Base-by-base conservation (phyloP, 2,113 vertebrate species). In the Python bivittatus region DNA sequence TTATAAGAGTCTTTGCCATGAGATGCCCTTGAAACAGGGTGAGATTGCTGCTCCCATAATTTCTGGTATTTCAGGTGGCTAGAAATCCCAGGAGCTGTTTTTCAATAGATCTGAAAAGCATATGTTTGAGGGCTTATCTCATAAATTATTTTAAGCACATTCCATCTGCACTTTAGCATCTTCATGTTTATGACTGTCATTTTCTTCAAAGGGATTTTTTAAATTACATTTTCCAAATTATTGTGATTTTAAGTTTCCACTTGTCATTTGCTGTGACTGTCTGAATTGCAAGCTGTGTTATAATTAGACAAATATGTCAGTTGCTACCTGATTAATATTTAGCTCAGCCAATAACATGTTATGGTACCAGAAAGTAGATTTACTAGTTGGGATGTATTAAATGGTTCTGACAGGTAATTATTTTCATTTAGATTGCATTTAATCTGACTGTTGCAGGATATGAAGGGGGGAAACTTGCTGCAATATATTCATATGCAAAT, bases 351-450 rank as follows among this genome's bases (percentile, higher is more conserved):
- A 53, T 25, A 92, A 86, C 83, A 58, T 90, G 23, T 56, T 56
- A 64, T 58, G 86, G 52, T 12, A 42, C 84, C 86, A 54, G 13
- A 87, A 79, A 72, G 52, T 52, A 90, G 38, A 52, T 87, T 86
- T 90, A 93, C 48, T 58, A 90, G 84, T 54, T 56, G 48, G 58
- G 83, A 33, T 44, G 17, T 86, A 53, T 86, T 86, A 93, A 72
- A 48, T 57, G 4, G 48, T 79, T 93, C 48, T n/a, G 54, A 56
- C 57, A 68, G 44, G 64, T 53, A 83, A 68, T 68, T 54, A 58
- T 79, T 79, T 93, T 52, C 20, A 48, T 15, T 54, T 57, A 86
- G 84, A 72, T 38, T 72, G 22, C n/a, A 90, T 93, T 86, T 56
- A 90, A 90, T 56, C 42, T 85, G 90, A 44, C 83, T 85, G 4